Base-by-base conservation (phyloP, 2,113 vertebrate species). In the Podilymbus podiceps region DNA sequence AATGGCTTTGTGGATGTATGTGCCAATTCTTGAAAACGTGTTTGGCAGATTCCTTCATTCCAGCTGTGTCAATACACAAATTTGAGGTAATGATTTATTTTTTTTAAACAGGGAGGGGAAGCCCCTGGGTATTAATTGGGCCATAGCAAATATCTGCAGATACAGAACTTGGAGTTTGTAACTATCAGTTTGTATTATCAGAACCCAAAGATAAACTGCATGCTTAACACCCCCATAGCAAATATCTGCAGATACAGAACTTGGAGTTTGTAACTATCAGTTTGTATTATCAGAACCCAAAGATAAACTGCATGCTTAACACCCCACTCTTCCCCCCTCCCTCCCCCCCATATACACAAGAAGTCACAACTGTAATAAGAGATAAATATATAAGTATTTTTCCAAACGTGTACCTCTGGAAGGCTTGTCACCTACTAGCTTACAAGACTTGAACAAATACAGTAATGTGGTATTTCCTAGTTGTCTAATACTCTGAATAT, bases 21-120 rank as follows among this genome's bases (percentile, higher is more conserved):
- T 82, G 95, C 92, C 90, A 90, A 50, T 83, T 95, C 87, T 89
- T 91, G 80, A 85, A 85, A 96, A 95, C 18, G 33, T 95, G 76
- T 92, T 95, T 92, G 90, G 96, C 94, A 88, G 86, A 78, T 94
- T 88, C 49, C 47, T 92, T 38, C 4, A 7, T 95, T 96, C 92
- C 95, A 97, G 94, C 91, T 97, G 94, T 95, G 97, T 96, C 95
- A 95, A 96, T 96, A 92, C 74, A 91, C n/a, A 79, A 67, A 87
- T 82, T 76, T 69, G 56, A 93, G 77, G 49, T 56, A 40, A 56
- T n/a, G n/a, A n/a, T 40, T 40, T 81, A 84, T 77, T 79, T 62
- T 66, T 60, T 90, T 94, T 38, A 31, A 93, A 47, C 15, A 90
- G 82, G 92, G 93, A 95, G 90, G 75, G 84, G 76, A 95, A 96